Evolutionary conservation across 2,888 invertebrate genomes (phyloP), one percentile per base, ranked within the genome.

Genomic region (Tipula lateralis): DNA sequence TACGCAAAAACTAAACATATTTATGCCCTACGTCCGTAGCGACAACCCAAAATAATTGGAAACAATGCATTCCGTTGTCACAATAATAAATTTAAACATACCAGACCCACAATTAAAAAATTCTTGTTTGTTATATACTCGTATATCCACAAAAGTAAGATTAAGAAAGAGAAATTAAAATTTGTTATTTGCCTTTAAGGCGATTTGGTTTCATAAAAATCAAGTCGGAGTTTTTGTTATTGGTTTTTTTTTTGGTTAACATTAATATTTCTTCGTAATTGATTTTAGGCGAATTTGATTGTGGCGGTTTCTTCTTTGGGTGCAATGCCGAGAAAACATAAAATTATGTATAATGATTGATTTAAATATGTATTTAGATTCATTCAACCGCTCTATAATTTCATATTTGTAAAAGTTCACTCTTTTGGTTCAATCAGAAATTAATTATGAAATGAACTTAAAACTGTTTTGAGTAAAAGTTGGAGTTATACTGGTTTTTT

Each of bases 151-250:
- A 66, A 66, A 66, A 19, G 66, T 66, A 66, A 66, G 66, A 66
- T 66, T 66, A 66, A 66, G 66, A 66, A 66, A 66, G 66, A 66
- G 66, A 66, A 66, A 66, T 66, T 66, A 66, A 66, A 66, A 7
- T 24, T 9, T 36, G 13, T 44, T 16, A 3, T 19, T 66, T 1
- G 24, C 66, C 66, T 66, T 66, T 24, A 66, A 24, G 66, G 24
- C 9, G 9, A 24, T 66, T 50, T 1, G 7, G 16, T 16, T 50
- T 50, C 16, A 50, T 50, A 16, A 16, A 50, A 50, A 50, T 16
- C 44, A 2, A 50, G 16, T 16, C 44, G 16, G 1, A n/a, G 16
- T 16, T 50, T 50, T 50, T 50, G 19, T 44, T 66, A 9, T 24
- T 66, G 66, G 24, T 2, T 9, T 66, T 39, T 39, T 39, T 66